phyloP scores from a whole-genome alignment of 2,888 invertebrate species.

The Coleophora flavipennella region DNA sequence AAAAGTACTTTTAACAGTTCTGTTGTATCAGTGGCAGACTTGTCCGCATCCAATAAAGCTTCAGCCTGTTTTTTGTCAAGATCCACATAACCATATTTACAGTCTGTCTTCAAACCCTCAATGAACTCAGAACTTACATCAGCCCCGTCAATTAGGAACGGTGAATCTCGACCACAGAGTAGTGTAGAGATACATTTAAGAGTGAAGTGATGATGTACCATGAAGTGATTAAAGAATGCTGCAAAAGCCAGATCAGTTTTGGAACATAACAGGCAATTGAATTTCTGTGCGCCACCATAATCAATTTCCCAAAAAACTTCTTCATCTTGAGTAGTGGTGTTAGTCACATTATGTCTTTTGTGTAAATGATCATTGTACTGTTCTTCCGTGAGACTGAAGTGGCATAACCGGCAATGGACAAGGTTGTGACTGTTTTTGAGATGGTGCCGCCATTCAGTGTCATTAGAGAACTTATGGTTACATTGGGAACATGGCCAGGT shows the following conservation, averaged over 20 bases:
- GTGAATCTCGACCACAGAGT: slow-evolving; percentile 46
- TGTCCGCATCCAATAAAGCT: slow-evolving; percentile 7
- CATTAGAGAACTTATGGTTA: slow-evolving; percentile 39
- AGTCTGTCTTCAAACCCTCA: slow-evolving; percentile 40
- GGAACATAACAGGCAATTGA: slow-evolving; percentile 48
- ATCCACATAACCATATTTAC: slow-evolving; percentile 46
- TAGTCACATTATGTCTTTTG: slow-evolving; percentile 54
- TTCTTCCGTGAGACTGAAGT: slow-evolving; percentile 49
- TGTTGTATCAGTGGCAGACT: slow-evolving; percentile 7
- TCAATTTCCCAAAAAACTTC: slow-evolving; percentile 50
- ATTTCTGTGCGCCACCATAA: slow-evolving; percentile 36
- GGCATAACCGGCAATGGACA: slow-evolving; percentile 59
- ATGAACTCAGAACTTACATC: slow-evolving; percentile 51
- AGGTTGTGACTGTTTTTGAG: slow-evolving; percentile 43
- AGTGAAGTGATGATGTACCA: slow-evolving; percentile 60
- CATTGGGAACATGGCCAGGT: slow-evolving; percentile 67
- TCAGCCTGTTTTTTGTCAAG: slow-evolving; percentile 25
- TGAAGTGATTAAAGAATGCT: slow-evolving; percentile 55
- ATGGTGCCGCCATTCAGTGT: slow-evolving; percentile 41
- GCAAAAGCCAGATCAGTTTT: slow-evolving; percentile 36
- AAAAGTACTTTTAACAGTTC: slow-evolving; percentile 27
- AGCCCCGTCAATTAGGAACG: slow-evolving; percentile 50
- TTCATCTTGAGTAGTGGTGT: slow-evolving; percentile 35
- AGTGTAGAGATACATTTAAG: slow-evolving; percentile 53
- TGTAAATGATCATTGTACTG: slow-evolving; percentile 49